phyloP scores from a whole-genome alignment of 2,888 invertebrate genomes.

The Plemyria rubiginata region DNA sequence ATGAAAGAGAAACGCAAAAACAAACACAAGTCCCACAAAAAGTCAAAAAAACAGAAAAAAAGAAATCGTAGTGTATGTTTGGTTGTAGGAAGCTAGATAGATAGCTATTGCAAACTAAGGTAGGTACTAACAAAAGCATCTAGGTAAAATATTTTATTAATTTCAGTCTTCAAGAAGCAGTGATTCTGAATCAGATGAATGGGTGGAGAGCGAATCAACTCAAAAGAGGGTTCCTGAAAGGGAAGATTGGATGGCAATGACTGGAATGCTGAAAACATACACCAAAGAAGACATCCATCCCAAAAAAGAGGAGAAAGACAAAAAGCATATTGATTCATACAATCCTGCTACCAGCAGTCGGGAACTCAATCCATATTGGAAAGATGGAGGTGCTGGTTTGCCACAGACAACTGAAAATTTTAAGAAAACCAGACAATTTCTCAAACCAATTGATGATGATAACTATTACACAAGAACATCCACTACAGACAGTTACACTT shows the following conservation, averaged over 20 bases:
- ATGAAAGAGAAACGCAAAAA: constrained; percentile 56
- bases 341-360: constrained; percentile 89
- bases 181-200: constrained; percentile 78
- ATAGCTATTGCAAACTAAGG: too few species aligned
- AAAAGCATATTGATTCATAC: constrained; percentile 84
- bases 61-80: constrained; percentile 55
- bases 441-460: constrained; percentile 70
- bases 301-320: constrained; percentile 78
- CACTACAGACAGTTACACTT: constrained; percentile 16
- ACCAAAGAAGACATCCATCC: constrained; percentile 76
- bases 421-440: constrained; percentile 64
- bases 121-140: too few species aligned
- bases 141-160: background rate
- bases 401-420: constrained; percentile 82
- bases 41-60: constrained; percentile 53
- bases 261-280: constrained; percentile 78
- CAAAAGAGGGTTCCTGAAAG: constrained; percentile 63
- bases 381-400: constrained; percentile 93
- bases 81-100: too few species aligned
- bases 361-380: constrained; percentile 97
- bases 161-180: constrained; percentile 65
- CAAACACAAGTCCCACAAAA: constrained; percentile 61
- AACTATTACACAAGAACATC: constrained; percentile 55
- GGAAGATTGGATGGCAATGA: constrained; percentile 93
- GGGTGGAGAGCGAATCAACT: constrained; percentile 84